Base-by-base conservation (phyloP, 2,113 vertebrate species). In the Clupea harengus region DNA sequence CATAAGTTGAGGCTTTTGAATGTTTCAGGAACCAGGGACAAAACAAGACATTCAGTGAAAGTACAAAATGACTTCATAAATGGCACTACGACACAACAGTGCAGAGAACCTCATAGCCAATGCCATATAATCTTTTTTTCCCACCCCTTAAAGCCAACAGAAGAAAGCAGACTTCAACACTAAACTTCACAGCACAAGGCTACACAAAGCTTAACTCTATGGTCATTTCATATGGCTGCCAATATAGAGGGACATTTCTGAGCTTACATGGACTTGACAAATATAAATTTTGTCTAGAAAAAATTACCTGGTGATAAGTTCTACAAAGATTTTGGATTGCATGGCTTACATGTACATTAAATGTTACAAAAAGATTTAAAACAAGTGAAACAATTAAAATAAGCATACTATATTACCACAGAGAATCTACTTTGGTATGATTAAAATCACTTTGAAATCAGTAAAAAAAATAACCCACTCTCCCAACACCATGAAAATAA, bases 161-260 rank as follows among this genome's bases (percentile, higher is more conserved):
- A 87, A 81, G 44, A 88, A 86, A 84, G 85, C 18, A 85, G n/a
- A n/a, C 20, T 45, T 82, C 57, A 78, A 15, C 11, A 84, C 54
- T 22, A 60, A 78, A 75, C 39, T 88, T 88, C 85, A 89, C 87
- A 89, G 86, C 32, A 83, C 81, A 83, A 54, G 84, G 45, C 9
- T 47, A 46, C n/a, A 80, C 49, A 89, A 18, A 78, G 84, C 47
- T 22, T n/a, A 52, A 54, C 32, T 64, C 67, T 60, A 46, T 52
- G 9, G 50, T 81, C 13, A 28, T 78, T 39, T 78, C 28, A 78
- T 39, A 32, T 28, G 25, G 28, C 25, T 78, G 72, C 32, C 72
- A 78, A 83, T 78, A 50, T 85, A 82, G 22, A 60, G 78, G 84
- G 60, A 3, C 83, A 44, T 83, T 67, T 78, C 13, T 32, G 10